Percentiles rank a stretch among this genome's conserved stretches.
These are phyloP conservation scores for Coendou prehensilis DNA, from an alignment of 2,797 vertebrate species.

Conservation along the genomic window DNA sequence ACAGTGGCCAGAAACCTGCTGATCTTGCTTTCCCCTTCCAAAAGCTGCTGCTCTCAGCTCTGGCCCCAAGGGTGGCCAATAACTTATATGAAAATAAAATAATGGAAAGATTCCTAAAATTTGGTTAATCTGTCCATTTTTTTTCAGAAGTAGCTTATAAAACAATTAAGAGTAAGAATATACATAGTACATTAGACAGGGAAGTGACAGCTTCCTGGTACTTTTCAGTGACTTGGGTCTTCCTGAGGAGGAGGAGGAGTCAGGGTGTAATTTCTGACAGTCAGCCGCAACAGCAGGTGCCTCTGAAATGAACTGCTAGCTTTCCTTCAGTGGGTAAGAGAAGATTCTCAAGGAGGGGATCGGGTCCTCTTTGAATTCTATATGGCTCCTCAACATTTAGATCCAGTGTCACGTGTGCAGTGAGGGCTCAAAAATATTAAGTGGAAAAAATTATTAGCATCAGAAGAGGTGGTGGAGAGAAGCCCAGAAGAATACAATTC, in stretches of 20 bases:
- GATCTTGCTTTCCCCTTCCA: slow-evolving; percentile 73
- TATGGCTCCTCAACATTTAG: slow-evolving; percentile 30
- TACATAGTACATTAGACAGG: neutral
- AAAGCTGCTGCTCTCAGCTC: slow-evolving; percentile 80
- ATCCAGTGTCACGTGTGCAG: neutral
- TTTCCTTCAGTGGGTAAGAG: neutral
- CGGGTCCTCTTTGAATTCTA: slow-evolving; percentile 9
- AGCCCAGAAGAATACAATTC: neutral
- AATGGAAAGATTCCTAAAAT: slow-evolving; percentile 75
- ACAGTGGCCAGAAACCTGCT: slow-evolving; percentile 77
- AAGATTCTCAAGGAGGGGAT: neutral
- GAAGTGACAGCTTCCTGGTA: neutral
- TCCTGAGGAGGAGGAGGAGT: neutral
- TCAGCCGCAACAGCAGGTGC: neutral
- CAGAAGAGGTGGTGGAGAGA: neutral
- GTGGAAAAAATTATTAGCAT: slow-evolving; percentile 32
- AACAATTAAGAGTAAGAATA: slow-evolving; percentile 63
- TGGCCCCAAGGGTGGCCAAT: slow-evolving; percentile 66
- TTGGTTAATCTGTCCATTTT: slow-evolving; percentile 57
- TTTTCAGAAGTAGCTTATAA: slow-evolving; percentile 64
- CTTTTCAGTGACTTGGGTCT: neutral
- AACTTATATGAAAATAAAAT: slow-evolving; percentile 72
- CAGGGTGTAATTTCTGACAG: neutral
- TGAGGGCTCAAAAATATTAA: slow-evolving; percentile 39
- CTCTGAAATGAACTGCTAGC: neutral